A percentile compares a stretch with the other conserved stretches of the same genome.
Conservation (phyloP, 1,140 invertebrate species). For the Cherax destructor region DNA sequence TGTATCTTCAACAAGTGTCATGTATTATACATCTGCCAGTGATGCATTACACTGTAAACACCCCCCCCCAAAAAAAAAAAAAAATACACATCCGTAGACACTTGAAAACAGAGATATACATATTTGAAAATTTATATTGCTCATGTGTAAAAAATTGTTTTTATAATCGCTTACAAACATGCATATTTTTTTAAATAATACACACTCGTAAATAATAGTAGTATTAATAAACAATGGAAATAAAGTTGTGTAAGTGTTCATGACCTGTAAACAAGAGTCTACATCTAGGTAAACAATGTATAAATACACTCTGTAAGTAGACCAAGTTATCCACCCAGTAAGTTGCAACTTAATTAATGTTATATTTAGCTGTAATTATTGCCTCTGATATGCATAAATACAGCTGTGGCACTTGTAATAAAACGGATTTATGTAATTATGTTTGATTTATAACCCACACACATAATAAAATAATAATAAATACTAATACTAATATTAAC, state of each 20-base stretch:
- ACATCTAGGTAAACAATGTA: background rate
- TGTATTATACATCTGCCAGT: background rate
- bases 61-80: background rate
- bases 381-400: constrained; percentile 20
- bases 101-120: background rate
- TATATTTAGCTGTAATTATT: constrained; percentile 10
- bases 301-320: background rate
- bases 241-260: background rate
- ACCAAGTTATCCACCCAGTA: background rate
- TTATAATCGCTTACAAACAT: too few species aligned
- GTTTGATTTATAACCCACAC: constrained; percentile 20
- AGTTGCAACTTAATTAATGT: background rate
- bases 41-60: background rate
- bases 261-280: background rate
- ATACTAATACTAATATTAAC: too few species aligned
- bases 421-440: background rate
- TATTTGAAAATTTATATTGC: background rate
- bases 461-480: background rate
- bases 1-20: background rate
- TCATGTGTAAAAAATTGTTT: background rate
- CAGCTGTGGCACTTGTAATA: constrained; percentile 16
- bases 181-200: background rate
- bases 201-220: background rate
- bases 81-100: background rate
- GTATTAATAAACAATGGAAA: background rate